Conservation (phyloP, 1,140 invertebrate genomes). For the Phymastichus coffea region DNA sequence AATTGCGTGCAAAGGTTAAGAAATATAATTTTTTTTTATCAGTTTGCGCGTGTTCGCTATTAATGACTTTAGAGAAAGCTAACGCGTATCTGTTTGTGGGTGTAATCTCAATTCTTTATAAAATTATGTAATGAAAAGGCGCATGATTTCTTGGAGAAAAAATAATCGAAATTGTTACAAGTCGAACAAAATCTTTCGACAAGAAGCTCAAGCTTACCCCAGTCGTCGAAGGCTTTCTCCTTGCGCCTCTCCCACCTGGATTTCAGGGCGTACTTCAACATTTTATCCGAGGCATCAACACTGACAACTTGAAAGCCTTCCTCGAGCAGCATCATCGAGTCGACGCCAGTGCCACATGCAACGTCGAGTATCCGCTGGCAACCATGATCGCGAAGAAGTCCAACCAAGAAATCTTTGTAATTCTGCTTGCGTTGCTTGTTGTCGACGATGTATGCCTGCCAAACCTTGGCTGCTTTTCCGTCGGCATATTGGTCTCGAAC, state of each 20-base stretch:
- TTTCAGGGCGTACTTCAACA: slow-evolving; percentile 83
- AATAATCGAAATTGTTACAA: not conserved
- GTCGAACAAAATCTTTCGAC: too few relatives aligned
- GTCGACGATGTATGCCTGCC: slow-evolving; percentile 84
- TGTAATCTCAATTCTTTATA: too few relatives aligned
- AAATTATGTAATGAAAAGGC: too few relatives aligned
- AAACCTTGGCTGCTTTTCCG: slow-evolving; percentile 80
- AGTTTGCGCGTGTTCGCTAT: too few relatives aligned
- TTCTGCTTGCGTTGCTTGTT: slow-evolving; percentile 79
- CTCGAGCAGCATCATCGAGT: slow-evolving; percentile 81
- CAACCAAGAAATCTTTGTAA: slow-evolving; percentile 77
- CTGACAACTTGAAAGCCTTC: slow-evolving; percentile 82
- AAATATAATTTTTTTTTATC: too few relatives aligned
- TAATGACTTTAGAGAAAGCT: too few relatives aligned
- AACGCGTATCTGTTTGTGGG: too few relatives aligned
- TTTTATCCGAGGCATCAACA: slow-evolving; percentile 84
- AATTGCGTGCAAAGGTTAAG: too few relatives aligned
- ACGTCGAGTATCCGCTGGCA: slow-evolving; percentile 75
- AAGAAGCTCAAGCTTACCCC: too few relatives aligned
- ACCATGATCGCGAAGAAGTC: slow-evolving; percentile 66
- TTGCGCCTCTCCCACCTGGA: slow-evolving; percentile 78
- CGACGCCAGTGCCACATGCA: slow-evolving; percentile 83
- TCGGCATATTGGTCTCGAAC: slow-evolving; percentile 83
- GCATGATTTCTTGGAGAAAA: too few relatives aligned
- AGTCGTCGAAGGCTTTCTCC: slow-evolving; percentile 74